phyloP scores from a whole-genome alignment of 1,140 invertebrate species.

The Pseudobourletiella spinata region DNA sequence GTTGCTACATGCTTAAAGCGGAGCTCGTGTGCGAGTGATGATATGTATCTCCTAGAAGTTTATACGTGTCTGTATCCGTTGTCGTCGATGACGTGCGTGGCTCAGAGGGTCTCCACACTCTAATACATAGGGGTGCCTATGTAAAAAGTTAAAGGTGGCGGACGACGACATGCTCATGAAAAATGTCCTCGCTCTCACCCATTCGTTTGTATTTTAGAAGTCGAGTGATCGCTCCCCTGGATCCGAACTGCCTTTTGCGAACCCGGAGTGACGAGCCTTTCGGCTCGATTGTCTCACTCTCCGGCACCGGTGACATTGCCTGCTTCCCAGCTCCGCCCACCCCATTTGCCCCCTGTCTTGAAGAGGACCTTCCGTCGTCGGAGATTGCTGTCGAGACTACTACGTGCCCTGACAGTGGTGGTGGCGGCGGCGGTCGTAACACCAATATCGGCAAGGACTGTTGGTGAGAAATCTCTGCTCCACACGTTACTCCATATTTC shows the following conservation, averaged over 20 bases:
- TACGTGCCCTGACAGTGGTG: background rate
- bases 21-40: too few relatives aligned
- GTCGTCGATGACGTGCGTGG: too few relatives aligned
- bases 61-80: too few relatives aligned
- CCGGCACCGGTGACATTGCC: conserved; percentile 34
- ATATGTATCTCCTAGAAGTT: too few relatives aligned
- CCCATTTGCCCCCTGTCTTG: conserved; percentile 13
- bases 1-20: background rate
- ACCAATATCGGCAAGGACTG: too few relatives aligned
- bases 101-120: too few relatives aligned
- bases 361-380: conserved; percentile 2
- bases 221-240: conserved; percentile 21
- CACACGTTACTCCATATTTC: background rate
- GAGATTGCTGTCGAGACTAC: background rate
- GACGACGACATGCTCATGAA: too few relatives aligned
- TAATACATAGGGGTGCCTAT: too few relatives aligned
- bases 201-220: conserved; percentile 12
- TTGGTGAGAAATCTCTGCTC: background rate
- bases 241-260: conserved; percentile 21
- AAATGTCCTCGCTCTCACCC: too few relatives aligned
- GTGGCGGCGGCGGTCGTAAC: too few relatives aligned
- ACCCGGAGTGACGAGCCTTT: conserved; percentile 35
- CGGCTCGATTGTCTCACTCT: conserved; percentile 34
- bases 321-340: conserved; percentile 25
- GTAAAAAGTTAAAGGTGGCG: too few relatives aligned